Evolutionary conservation across 1,140 invertebrate species (phyloP).

Genomic region (Bombus huntii): DNA sequence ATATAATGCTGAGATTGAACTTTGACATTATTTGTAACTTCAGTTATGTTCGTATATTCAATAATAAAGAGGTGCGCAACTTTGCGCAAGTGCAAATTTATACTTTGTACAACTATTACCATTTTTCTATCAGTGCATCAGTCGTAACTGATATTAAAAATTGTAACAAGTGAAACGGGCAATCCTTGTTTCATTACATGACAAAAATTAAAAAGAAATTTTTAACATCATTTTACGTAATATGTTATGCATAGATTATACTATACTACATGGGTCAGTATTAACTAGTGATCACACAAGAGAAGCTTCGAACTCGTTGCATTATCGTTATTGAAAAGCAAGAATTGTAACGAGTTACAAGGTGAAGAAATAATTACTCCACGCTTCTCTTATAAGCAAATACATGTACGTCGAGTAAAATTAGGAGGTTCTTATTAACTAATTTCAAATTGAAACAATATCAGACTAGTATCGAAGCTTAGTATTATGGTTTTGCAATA

Average conservation of each 20-base stretch:
- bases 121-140: background rate
- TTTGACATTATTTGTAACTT: conserved; percentile 28
- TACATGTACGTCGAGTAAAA: background rate
- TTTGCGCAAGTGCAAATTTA: conserved; percentile 19
- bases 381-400: conserved; percentile 10
- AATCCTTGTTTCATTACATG: conserved; percentile 8
- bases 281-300: conserved; percentile 21
- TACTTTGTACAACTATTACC: background rate
- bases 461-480: conserved; percentile 8
- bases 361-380: background rate
- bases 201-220: background rate
- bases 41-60: background rate
- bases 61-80: background rate
- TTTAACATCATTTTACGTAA: background rate
- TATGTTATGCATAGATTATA: background rate
- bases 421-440: background rate
- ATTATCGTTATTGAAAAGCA: conserved; percentile 12
- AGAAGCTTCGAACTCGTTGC: conserved; percentile 44
- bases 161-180: conserved; percentile 26
- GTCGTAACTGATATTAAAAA: conserved; percentile 19
- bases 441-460: conserved; percentile 19
- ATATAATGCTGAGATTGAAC: conserved; percentile 2
- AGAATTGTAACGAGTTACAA: conserved; percentile 2
- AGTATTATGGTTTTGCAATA: conserved; percentile 1
- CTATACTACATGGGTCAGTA: conserved; percentile 8